These are phyloP conservation scores for Chromoteleia sp. DNA, from an alignment of 2,888 invertebrate species.

Conservation along the genomic window DNA sequence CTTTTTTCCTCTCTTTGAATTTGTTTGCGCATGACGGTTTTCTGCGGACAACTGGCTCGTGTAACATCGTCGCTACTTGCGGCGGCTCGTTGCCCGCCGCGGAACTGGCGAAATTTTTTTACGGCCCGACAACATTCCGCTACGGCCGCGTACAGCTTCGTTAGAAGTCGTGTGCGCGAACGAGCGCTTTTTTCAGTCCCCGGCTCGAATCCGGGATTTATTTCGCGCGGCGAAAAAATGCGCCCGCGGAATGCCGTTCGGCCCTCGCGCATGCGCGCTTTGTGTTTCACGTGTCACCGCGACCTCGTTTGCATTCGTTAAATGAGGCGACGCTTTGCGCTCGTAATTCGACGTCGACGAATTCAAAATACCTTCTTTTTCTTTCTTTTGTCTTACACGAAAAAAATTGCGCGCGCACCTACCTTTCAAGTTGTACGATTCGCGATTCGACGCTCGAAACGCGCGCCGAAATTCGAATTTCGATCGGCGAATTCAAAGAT, in stretches of 20 bases:
- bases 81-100: constrained; percentile 65
- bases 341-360: background rate
- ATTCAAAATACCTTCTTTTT: background rate
- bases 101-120: constrained; percentile 73
- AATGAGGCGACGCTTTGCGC: background rate
- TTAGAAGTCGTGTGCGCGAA: constrained; percentile 59
- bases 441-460: no score
- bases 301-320: constrained; percentile 11
- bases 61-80: constrained; percentile 65
- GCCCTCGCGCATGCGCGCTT: constrained; percentile 31
- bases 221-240: constrained; percentile 69
- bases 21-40: constrained; percentile 18
- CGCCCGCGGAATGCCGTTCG: constrained; percentile 62
- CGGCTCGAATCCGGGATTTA: constrained; percentile 55
- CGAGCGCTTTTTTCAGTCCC: constrained; percentile 63
- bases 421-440: no score
- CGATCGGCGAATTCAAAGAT: no score
- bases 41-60: constrained; percentile 59
- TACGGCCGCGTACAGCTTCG: constrained; percentile 67
- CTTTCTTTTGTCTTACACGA: no score
- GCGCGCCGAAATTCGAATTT: no score
- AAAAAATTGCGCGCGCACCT: no score
- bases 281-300: constrained; percentile 22
- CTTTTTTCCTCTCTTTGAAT: no score
- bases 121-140: constrained; percentile 73